Percentiles rank a stretch among this genome's conserved stretches.
Evolutionary conservation across 2,113 vertebrate genomes (phyloP).

Genomic region (Gymnarchus niloticus): DNA sequence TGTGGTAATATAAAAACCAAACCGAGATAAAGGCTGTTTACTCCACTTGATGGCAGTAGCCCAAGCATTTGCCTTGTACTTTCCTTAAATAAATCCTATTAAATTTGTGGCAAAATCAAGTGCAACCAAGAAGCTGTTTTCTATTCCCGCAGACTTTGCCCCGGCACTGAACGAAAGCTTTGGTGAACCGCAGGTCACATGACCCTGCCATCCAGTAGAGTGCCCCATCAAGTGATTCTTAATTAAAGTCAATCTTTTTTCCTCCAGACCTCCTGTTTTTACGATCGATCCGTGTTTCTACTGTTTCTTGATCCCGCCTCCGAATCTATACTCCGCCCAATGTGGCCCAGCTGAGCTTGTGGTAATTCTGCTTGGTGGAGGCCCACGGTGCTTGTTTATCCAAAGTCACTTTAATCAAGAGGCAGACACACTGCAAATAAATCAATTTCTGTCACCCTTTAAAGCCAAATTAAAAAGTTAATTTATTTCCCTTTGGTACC

Average conservation of each 20-base stretch:
- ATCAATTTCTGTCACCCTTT: conserved; percentile 23
- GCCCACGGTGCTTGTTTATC: background rate
- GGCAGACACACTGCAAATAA: conserved; percentile 16
- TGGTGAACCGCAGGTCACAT: conserved; percentile 38
- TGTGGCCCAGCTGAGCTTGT: background rate
- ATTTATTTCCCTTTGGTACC: conserved; percentile 10
- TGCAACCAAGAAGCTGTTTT: conserved; percentile 51
- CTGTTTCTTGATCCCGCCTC: background rate
- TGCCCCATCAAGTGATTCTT: conserved; percentile 46
- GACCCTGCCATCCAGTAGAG: conserved; percentile 41
- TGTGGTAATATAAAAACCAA: background rate
- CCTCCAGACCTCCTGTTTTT: conserved; percentile 19
- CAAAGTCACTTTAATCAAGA: conserved; percentile 18
- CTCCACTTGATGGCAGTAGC: background rate
- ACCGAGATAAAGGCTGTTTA: background rate
- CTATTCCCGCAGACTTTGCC: conserved; percentile 43
- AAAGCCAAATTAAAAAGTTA: conserved; percentile 18
- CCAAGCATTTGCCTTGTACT: conserved; percentile 10
- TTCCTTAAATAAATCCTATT: conserved; percentile 62
- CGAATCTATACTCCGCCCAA: background rate
- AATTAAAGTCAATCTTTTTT: conserved; percentile 52
- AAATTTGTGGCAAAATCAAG: conserved; percentile 63
- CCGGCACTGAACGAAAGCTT: conserved; percentile 38
- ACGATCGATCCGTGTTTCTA: conserved; percentile 9
- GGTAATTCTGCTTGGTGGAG: background rate